phyloP scores from a whole-genome alignment of 2,888 invertebrate genomes.

The Torymus auratus region DNA sequence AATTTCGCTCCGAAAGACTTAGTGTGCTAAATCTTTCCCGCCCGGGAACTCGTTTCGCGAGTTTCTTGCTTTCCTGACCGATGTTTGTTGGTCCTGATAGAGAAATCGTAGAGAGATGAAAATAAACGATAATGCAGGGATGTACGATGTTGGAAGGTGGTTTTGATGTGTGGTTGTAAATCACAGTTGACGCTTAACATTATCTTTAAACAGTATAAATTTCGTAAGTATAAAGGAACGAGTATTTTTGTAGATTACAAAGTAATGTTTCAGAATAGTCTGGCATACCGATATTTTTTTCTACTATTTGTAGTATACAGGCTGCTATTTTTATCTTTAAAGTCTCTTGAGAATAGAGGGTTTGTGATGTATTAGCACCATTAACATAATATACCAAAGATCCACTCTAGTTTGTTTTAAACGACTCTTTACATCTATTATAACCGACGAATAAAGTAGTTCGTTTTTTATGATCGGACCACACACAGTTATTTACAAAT shows the following conservation, averaged over 20 bases:
- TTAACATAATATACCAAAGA: slow-evolving; percentile 18
- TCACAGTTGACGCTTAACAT: no score
- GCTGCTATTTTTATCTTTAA: no score
- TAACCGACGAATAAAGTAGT: not conserved
- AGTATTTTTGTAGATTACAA: no score
- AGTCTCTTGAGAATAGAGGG: no score
- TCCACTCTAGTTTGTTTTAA: slow-evolving; percentile 13
- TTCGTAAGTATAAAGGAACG: no score
- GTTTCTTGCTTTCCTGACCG: not conserved
- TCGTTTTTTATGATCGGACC: not conserved
- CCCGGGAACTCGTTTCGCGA: not conserved
- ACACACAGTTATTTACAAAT: slow-evolving; percentile 2
- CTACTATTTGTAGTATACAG: no score
- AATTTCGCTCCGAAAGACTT: slow-evolving; percentile 14
- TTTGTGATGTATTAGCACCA: slow-evolving; percentile 6
- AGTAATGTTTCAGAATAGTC: no score
- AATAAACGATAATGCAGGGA: no score
- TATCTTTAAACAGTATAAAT: no score
- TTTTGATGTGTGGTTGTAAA: no score
- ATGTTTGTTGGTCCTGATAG: slow-evolving; percentile 9
- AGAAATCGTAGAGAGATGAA: not conserved
- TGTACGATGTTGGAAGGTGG: no score
- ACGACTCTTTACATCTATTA: not conserved
- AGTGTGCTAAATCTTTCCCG: not conserved
- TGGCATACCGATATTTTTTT: no score